A percentile compares a stretch with the other conserved stretches of the same genome.
phyloP scores from a whole-genome alignment of 30 jellyfish, hydroid and myxozoan genomes.

The Cassiopea xamachana region DNA sequence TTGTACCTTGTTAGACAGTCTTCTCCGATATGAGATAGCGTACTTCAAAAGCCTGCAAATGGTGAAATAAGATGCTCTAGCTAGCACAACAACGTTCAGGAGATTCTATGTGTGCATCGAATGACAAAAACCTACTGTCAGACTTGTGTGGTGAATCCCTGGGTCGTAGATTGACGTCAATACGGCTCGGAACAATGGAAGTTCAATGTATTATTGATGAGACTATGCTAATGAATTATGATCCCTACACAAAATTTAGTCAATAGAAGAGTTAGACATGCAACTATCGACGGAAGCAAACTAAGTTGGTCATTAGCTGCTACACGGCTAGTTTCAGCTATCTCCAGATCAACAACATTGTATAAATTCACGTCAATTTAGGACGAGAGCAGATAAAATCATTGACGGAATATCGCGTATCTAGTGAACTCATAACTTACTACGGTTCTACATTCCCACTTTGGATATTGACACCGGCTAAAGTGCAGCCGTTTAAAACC shows the following conservation, averaged over 20 bases:
- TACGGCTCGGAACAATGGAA: slow-evolving; percentile 9
- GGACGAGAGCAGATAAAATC: too few species aligned
- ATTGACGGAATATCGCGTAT: too few species aligned
- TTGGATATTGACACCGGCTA: too few species aligned
- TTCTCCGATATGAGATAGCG: background rate
- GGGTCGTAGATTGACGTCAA: slow-evolving; percentile 43
- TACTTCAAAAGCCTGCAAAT: background rate
- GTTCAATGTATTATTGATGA: slow-evolving; percentile 42
- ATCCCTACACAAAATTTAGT: background rate
- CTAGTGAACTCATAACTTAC: too few species aligned
- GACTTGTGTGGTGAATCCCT: background rate
- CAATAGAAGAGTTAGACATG: background rate
- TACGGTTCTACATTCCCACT: too few species aligned
- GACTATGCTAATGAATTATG: slow-evolving; percentile 21
- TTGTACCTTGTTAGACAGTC: background rate
- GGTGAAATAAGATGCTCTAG: background rate
- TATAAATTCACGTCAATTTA: too few species aligned
- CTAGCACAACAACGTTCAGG: background rate
- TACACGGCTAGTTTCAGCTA: background rate
- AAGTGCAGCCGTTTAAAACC: too few species aligned
- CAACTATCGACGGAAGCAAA: background rate
- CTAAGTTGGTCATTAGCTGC: background rate
- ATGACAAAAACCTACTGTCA: background rate
- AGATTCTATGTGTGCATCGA: background rate
- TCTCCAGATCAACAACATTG: too few species aligned